These are phyloP conservation scores for Diachasma alloeum DNA, from an alignment of 1,140 invertebrate genomes.

Conservation along the genomic window DNA sequence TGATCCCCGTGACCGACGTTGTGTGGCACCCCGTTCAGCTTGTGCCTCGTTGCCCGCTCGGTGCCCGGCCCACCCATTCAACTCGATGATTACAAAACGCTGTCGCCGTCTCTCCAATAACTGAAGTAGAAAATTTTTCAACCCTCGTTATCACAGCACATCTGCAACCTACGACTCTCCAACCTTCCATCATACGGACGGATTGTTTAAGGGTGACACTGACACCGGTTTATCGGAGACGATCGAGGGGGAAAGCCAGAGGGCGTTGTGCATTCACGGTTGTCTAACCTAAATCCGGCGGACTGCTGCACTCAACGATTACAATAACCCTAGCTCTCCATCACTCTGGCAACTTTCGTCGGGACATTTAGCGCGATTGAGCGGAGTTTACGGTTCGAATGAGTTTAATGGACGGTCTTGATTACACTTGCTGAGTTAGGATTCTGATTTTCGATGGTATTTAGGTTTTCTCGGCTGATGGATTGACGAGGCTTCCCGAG, in stretches of 20 bases:
- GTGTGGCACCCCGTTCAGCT: slow-evolving; percentile 61
- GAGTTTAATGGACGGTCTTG: not conserved
- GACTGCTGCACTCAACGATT: not conserved
- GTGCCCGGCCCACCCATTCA: slow-evolving; percentile 62
- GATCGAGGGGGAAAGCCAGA: not conserved
- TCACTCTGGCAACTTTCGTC: not conserved
- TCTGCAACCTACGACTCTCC: not conserved
- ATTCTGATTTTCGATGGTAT: not conserved
- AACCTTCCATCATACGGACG: not conserved
- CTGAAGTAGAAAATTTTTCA: slow-evolving; percentile 12
- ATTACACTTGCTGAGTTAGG: not conserved
- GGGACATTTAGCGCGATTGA: not conserved
- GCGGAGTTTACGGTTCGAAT: not conserved
- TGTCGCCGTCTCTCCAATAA: slow-evolving; percentile 46
- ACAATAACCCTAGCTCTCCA: not conserved
- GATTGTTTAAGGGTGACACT: not conserved
- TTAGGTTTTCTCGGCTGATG: not conserved
- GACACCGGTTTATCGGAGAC: not conserved
- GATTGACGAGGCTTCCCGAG: not conserved
- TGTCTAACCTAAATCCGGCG: not conserved
- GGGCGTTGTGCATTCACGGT: not conserved
- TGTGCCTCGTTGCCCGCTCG: slow-evolving; percentile 58
- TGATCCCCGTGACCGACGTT: slow-evolving; percentile 54
- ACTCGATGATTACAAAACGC: slow-evolving; percentile 54
- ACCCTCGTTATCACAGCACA: not conserved